Percentiles rank a stretch among this genome's conserved stretches.
These are phyloP conservation scores for Lacerta viridis DNA, from an alignment of 2,797 vertebrate genomes.

Conservation along the genomic window DNA sequence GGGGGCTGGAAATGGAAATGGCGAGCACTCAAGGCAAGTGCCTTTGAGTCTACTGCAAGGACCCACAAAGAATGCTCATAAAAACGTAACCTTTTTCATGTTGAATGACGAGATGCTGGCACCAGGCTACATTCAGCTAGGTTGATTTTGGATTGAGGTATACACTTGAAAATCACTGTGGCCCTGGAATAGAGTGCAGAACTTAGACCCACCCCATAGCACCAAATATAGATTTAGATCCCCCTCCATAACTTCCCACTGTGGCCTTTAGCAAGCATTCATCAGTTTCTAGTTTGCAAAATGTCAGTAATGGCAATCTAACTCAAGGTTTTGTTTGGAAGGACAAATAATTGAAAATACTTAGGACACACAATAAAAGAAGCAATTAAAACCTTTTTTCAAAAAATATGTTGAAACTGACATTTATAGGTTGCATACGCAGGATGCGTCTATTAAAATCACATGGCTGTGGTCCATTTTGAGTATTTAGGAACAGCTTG, in stretches of 20 bases:
- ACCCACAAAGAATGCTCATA: too few relatives aligned
- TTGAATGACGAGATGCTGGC: too few relatives aligned
- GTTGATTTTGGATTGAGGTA: neutral
- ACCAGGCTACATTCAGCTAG: neutral
- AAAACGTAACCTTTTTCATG: too few relatives aligned
- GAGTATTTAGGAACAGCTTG: neutral
- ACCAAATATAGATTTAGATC: neutral
- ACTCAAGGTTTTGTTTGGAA: neutral
- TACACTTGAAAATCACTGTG: neutral
- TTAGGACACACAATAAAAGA: neutral
- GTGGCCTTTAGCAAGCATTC: neutral
- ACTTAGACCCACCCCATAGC: neutral
- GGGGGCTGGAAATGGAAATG: neutral
- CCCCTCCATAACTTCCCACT: neutral
- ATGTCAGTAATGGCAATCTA: neutral
- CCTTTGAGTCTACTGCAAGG: too few relatives aligned
- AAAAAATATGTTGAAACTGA: neutral
- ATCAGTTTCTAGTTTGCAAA: neutral
- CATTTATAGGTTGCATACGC: slow-evolving; percentile 35
- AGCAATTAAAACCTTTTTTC: neutral
- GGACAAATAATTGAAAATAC: slow-evolving; percentile 9
- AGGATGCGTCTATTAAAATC: slow-evolving; percentile 51
- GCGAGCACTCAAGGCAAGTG: too few relatives aligned
- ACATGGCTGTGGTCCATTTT: slow-evolving; percentile 38
- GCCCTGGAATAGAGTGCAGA: neutral